Percentiles rank a stretch among this genome's conserved stretches.
Conservation (phyloP, 2,888 invertebrate species). For the Tuberolachnus salignus region DNA sequence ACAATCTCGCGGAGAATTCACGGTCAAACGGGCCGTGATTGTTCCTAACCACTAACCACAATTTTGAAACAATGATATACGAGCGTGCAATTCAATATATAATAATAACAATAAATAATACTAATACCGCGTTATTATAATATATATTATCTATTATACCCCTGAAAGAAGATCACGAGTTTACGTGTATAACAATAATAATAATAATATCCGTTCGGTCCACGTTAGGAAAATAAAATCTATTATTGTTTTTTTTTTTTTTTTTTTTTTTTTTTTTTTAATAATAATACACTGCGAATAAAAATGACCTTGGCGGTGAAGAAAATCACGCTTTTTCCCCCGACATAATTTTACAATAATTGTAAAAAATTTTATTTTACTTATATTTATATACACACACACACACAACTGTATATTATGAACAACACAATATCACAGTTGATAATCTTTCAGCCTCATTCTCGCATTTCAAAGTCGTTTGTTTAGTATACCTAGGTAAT, state of each 20-base stretch:
- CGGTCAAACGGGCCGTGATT: conserved; percentile 36
- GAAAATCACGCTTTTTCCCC: conserved; percentile 53
- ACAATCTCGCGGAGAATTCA: background rate
- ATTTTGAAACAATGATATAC: too few species aligned
- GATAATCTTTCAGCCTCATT: conserved; percentile 54
- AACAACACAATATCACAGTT: conserved; percentile 53
- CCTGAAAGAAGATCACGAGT: conserved; percentile 25
- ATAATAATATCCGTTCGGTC: background rate
- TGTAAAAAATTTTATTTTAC: conserved; percentile 22
- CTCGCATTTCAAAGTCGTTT: conserved; percentile 53
- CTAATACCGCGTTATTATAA: background rate
- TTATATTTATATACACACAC: background rate
- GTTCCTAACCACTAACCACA: background rate
- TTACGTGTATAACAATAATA: background rate
- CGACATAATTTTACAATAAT: conserved; percentile 36
- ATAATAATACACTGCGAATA: background rate
- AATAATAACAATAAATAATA: background rate
- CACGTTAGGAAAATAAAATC: background rate
- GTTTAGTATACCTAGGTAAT: conserved; percentile 8
- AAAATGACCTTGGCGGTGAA: conserved; percentile 41
- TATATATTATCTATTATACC: conserved; percentile 5
- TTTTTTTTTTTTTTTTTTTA: background rate
- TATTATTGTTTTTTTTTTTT: conserved; percentile 14
- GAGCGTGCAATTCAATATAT: background rate
- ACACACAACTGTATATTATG: too few species aligned